Base-by-base conservation (phyloP, 2,888 invertebrate genomes). In the Oscheius sp. region DNA sequence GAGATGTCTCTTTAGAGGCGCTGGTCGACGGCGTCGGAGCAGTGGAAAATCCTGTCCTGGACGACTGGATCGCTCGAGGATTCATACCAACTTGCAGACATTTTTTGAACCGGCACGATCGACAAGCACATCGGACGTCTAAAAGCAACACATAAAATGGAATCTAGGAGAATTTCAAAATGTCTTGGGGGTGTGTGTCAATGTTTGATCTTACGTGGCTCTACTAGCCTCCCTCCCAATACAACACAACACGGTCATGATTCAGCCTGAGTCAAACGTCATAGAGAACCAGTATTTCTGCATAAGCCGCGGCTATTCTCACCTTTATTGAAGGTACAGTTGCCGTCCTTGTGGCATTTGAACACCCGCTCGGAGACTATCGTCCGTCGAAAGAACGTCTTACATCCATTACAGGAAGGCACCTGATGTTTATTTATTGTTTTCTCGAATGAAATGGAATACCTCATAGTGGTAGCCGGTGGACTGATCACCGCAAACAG, bases 391-490 rank as follows among this genome's bases (percentile, higher is more conserved):
- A 76, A 76, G 70, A 76, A 76, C 2, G 76, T 76, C 45, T 76
- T 76, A 46, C 76, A 66, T 2, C 66, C 66, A 27, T 66, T 76
- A 58, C 29, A 76, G 46, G 35, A 23, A 13, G 43, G 64, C n/a
- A 58, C 43, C 49, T 72, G 21, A 64, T 9, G 35, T 35, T 9
- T 35, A 9, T 35, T 35, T 35, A 35, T 35, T 35, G 9, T 35
- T 35, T n/a, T 49, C 75, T 69, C 25, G 53, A 46, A 21, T 68
- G 70, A 64, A 27, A 64, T n/a, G 25, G 23, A 12, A 29, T 1
- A 77, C 77, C 49, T 72, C 73, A 45, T 78, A 78, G 58, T 78
- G 77, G n/a, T 74, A 73, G 23, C 77, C 77, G n/a, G 77, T 78
- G 2, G 76, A 74, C 23, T 74, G 74, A 59, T 78, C 77, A 2